Base-by-base conservation (phyloP, 2,113 vertebrate genomes). In the Xiphophorus maculatus region DNA sequence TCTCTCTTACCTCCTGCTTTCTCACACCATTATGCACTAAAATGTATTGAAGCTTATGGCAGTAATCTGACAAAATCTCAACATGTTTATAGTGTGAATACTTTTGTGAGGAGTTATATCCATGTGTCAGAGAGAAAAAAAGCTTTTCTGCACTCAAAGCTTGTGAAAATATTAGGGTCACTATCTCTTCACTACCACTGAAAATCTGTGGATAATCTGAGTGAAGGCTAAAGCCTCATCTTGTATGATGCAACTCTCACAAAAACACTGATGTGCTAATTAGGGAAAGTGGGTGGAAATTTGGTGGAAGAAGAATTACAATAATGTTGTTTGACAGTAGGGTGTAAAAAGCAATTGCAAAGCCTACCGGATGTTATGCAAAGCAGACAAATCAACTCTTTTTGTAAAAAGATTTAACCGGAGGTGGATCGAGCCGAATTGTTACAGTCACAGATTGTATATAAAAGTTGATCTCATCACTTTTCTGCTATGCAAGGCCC, bases 211-310 rank as follows among this genome's bases (percentile, higher is more conserved):
- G 14, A 10, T 67, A 19, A 32, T 73, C 51, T 71, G 22, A 42
- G 72, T 71, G 82, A 89, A 32, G 66, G 63, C 25, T 8, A 5
- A 27, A 28, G 3, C n/a, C 69, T 72, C 40, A 44, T 66, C 71
- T 81, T 33, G 22, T 11, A 71, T 66, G 42, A 7, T 70, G 54
- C 27, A 4, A 25, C 8, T 19, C 35, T 73, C 25, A 19, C 42
- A 22, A 27, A 11, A 33, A 61, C 58, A 42, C 2, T 0, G 27
- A 72, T 28, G 33, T 67, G 48, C 40, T 69, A 51, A 68, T 27
- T 70, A 40, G 60, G 60, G 72, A 35, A 66, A 25, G 13, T 74
- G 12, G 1, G 30, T 51, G 40, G n/a, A 69, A 48, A 42, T 22
- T 28, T 33, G 61, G 27, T 69, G 48, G 28, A 58, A 72, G 13